Base-by-base conservation (phyloP, 2,113 vertebrate genomes). In the Psophia crepitans region DNA sequence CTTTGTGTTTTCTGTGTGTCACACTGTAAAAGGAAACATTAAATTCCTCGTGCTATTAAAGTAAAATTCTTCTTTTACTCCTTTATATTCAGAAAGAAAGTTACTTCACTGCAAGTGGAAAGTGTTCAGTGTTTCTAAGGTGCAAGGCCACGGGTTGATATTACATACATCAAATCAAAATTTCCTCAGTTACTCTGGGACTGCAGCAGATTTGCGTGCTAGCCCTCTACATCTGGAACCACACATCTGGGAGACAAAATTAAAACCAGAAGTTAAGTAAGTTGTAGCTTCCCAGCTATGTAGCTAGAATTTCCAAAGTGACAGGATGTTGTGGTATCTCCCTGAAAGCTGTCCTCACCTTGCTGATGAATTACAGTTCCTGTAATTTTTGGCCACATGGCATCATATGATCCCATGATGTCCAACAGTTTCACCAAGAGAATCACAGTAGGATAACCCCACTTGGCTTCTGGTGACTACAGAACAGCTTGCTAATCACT, bases 291-390 rank as follows among this genome's bases (percentile, higher is more conserved):
- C 76, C 66, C 85, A 91, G 16, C 91, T 65, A 82, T 87, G 76
- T 5, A 93, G 84, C 48, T 44, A 87, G 94, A 94, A 70, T 96
- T 96, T 95, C 97, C 88, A 88, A 84, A 96, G 84, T 54, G 69
- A 61, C 85, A 86, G 96, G 94, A 94, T 92, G 84, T 94, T 93
- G 96, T 86, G 91, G 94, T 87, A 56, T 96, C 87, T 94, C 91
- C 68, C 88, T 71, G 63, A 94, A 95, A 91, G 80, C 90, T 96
- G 90, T 96, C 91, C 93, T 96, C 96, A 96, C 96, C 95, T 96
- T 96, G 93, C 75, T 63, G 19, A 94, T 83, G 82, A 96, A 84
- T 92, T 91, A 82, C 80, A 86, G 79, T 95, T 93, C 93, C 95
- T 83, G 75, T 91, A 96, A 95, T 56, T 97, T 93, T 83, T 92